Evolutionary conservation across 1,140 invertebrate species (phyloP), one percentile per base, ranked within the genome.

Genomic region (Drosophila virilis): DNA sequence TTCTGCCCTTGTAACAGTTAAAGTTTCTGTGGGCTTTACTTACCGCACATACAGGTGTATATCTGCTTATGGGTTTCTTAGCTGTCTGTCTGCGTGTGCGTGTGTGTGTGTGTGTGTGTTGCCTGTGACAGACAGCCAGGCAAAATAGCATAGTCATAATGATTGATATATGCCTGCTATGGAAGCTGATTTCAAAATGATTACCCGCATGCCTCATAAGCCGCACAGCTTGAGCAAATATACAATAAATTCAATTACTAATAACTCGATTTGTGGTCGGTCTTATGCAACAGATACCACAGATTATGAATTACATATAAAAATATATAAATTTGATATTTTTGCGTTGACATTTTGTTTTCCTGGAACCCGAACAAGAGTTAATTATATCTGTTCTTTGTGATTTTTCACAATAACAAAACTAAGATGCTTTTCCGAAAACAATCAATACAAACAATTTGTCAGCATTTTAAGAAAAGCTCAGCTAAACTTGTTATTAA

Each of bases 161-260:
- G 82, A 86, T 86, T 82, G 83, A 85, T 85, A 85, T 85, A 72
- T 57, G 78, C 74, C 57, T 59, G 33, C 46, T 22, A 22, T 54
- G 48, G 46, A 61, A 52, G 58, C 46, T 61, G 59, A 74, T 72
- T 72, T 72, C 69, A 68, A 64, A 50, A 61, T 78, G 75, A 75
- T 65, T 74, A 64, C 37, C 72, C 22, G 0, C 22, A 28, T 28
- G 22, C 22, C 22, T 28, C 22, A 28, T 4, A 28, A 28, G 22
- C 22, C 22, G 22, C 22, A 5, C 22, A 28, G 22, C 22, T 28
- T 28, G 22, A 5, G 22, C 22, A 5, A 28, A 28, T 52, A 35
- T 42, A 43, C 28, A 57, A 45, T 40, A 48, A 45, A 68, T 60
- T 50, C 43, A 51, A 68, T 40, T 60, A 59, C 45, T 15, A 33